Conservation (phyloP, 2,888 invertebrate species). For the Lasioglossum malachurum region DNA sequence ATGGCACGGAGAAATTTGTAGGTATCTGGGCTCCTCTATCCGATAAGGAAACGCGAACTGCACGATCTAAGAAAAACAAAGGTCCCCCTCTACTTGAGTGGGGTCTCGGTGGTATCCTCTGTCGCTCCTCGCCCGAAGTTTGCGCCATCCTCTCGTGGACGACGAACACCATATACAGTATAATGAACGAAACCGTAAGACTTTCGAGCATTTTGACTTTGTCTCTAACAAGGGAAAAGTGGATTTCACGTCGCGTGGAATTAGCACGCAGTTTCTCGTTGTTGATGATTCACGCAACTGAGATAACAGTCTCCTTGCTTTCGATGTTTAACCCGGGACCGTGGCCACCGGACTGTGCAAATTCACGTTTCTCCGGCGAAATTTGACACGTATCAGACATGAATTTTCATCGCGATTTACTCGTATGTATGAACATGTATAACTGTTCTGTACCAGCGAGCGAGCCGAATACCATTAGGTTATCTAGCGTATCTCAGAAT, state of each 20-base stretch:
- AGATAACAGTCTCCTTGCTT: conserved; percentile 20
- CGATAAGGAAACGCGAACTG: no score
- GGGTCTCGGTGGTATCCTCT: no score
- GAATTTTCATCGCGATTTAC: not conserved
- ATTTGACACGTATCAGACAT: not conserved
- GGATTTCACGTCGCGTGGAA: not conserved
- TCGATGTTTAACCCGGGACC: conserved; percentile 26
- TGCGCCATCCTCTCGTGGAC: no score
- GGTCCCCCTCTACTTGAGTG: no score
- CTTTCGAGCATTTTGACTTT: not conserved
- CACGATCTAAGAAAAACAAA: no score
- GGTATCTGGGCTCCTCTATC: no score
- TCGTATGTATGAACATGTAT: not conserved
- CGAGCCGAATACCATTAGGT: not conserved
- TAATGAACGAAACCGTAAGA: no score
- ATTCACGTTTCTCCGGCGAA: not conserved
- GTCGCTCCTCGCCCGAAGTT: no score
- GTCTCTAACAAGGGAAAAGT: not conserved
- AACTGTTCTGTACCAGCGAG: not conserved
- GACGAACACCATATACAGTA: no score
- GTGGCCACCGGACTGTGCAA: conserved; percentile 16
- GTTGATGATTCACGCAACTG: conserved; percentile 25
- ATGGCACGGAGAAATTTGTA: no score
- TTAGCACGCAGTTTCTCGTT: not conserved
- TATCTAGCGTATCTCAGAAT: not conserved